phyloP scores from a whole-genome alignment of 2,113 vertebrate species.

The Sapayoa aenigma region DNA sequence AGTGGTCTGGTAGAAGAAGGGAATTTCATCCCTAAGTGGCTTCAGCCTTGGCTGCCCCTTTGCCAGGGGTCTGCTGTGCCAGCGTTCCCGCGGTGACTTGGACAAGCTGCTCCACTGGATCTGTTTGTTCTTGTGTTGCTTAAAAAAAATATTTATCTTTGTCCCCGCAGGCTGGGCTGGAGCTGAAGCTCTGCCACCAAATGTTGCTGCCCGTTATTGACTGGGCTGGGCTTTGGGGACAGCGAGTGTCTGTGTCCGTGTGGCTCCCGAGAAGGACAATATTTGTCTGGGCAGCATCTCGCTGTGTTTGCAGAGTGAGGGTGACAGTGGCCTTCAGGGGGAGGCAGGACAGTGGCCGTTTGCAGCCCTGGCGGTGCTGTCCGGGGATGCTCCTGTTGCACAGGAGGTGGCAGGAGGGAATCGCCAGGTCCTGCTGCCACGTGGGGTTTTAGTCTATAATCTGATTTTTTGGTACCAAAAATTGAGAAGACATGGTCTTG shows the following conservation, averaged over 20 bases:
- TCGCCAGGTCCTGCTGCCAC: neutral
- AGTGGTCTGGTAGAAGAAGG: neutral
- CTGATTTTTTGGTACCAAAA: neutral
- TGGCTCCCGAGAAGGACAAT: accelerated
- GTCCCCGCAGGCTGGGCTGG: neutral
- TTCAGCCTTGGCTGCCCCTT: neutral
- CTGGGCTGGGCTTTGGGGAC: neutral
- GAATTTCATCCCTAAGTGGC: neutral
- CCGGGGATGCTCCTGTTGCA: neutral
- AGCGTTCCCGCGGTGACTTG: neutral
- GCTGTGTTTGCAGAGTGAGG: neutral
- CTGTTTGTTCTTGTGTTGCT: neutral
- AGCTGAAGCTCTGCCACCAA: neutral
- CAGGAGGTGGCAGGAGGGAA: neutral
- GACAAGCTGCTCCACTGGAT: neutral
- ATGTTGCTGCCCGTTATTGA: neutral
- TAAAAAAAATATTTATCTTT: neutral
- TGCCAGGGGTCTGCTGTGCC: neutral
- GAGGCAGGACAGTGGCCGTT: accelerated
- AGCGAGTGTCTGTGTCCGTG: neutral
- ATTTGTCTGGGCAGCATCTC: accelerated
- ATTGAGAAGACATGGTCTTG: neutral
- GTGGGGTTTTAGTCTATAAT: neutral
- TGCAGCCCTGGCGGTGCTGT: neutral
- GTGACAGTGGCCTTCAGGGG: neutral